Base-by-base conservation (phyloP, 2,113 vertebrate genomes). In the Sorex araneus region DNA sequence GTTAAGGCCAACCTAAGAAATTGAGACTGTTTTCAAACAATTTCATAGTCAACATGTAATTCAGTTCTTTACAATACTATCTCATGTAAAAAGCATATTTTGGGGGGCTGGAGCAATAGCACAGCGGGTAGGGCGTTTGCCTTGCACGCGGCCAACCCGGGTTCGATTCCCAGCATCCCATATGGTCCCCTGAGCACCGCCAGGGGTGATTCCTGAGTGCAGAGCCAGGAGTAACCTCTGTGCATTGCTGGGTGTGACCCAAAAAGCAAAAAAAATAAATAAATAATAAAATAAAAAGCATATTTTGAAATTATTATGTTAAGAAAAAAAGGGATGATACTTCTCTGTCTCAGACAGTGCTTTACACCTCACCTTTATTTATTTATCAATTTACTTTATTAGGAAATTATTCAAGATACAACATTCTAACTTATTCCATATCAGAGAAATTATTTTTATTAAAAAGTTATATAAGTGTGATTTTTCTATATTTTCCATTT, bases 401-500 rank as follows among this genome's bases (percentile, higher is more conserved):
- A 64, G 2, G 70, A 92, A 95, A 19, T 32, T 30, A 79, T 34
- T 90, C 5, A 70, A 84, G 63, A 60, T 36, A 3, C 70, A 84
- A 81, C 34, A 87, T 66, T 90, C 94, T 73, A 77, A 87, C 78
- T 92, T 84, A 84, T 18, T 54, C 8, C 12, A 4, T n/a, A 47
- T 77, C 85, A 92, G 70, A 79, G 25, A 45, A 89, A 93, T 50
- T 50, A 87, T 6, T 43, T 87, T 71, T 67, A 11, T 70, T 79
- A 85, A 78, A 78, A 3, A 36, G 80, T 6, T 6, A 1, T 43
- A 82, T 50, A 91, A 96, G 90, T 76, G 92, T 92, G 90, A 47
- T 85, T 88, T 95, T 97, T 95, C 85, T 57, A n/a, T 87, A 57
- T 71, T 96, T 92, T 92, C 74, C 28, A 92, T 86, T 75, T 93